These are phyloP conservation scores for Pyrocoelia pectoralis DNA, from an alignment of 2,888 invertebrate genomes.

Conservation along the genomic window DNA sequence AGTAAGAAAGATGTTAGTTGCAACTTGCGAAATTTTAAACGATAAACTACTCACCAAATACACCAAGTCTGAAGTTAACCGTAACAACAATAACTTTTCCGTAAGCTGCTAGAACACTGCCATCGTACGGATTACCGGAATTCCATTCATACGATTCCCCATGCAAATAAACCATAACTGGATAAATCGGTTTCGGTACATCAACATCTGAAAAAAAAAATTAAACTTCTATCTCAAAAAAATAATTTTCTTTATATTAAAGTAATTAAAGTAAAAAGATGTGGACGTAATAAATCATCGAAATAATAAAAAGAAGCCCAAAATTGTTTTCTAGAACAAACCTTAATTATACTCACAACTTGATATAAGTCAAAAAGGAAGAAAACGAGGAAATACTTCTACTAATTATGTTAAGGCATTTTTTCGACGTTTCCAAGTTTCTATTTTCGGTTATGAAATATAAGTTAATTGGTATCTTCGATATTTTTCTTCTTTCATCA, in stretches of 20 bases:
- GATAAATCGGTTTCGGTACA: slow-evolving; percentile 62
- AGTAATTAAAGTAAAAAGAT: not conserved
- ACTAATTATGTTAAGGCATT: no score
- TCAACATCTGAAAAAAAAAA: slow-evolving; percentile 21
- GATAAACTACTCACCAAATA: slow-evolving; percentile 70
- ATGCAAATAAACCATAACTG: slow-evolving; percentile 92
- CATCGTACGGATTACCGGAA: slow-evolving; percentile 97
- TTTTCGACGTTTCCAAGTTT: no score
- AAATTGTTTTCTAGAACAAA: not conserved
- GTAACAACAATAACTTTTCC: slow-evolving; percentile 90
- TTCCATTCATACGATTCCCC: slow-evolving; percentile 98
- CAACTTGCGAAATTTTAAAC: not conserved
- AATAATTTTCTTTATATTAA: no score
- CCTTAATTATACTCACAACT: not conserved
- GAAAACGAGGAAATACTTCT: no score
- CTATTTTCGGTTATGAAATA: no score
- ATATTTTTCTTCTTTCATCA: not conserved
- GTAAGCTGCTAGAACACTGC: slow-evolving; percentile 89
- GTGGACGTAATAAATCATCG: not conserved
- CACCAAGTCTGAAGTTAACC: slow-evolving; percentile 83
- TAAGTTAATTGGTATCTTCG: no score
- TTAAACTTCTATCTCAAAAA: not conserved
- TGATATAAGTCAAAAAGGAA: not conserved
- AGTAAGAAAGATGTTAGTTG: no score
- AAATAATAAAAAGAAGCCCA: not conserved